Percentiles rank a stretch among this genome's conserved stretches.
Evolutionary conservation across 1,140 invertebrate species (phyloP).

Genomic region (Drosophila suzukii): DNA sequence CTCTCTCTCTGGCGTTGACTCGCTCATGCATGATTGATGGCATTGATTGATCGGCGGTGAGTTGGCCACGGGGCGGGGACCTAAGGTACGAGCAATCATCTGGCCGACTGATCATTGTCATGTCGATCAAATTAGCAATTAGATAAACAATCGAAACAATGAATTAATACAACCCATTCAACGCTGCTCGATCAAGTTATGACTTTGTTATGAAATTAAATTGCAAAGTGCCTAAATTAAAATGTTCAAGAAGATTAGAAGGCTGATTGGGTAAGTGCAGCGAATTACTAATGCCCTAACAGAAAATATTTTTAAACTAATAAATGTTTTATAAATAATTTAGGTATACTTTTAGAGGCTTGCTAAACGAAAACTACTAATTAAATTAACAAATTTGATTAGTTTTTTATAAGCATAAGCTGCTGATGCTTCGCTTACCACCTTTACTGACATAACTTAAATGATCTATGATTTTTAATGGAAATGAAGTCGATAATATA

Average conservation of each 20-base stretch:
- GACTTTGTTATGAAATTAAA: slow-evolving; percentile 45
- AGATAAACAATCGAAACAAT: slow-evolving; percentile 46
- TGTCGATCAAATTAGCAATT: slow-evolving; percentile 52
- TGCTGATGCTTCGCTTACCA: no score
- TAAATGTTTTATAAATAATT: no score
- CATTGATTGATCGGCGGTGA: slow-evolving; percentile 43
- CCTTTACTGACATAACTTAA: no score
- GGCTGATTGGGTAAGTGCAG: background rate
- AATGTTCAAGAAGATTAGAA: slow-evolving; percentile 17
- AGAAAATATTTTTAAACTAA: background rate
- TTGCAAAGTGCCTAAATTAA: slow-evolving; percentile 32
- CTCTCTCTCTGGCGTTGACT: slow-evolving; percentile 13
- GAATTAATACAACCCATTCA: slow-evolving; percentile 8
- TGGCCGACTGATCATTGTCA: slow-evolving; percentile 39
- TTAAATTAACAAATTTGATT: no score
- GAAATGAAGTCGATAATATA: background rate
- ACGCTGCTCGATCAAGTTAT: slow-evolving; percentile 19
- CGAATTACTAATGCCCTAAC: background rate
- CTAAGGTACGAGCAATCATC: slow-evolving; percentile 25
- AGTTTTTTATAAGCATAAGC: no score
- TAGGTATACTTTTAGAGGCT: no score
- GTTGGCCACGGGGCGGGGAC: slow-evolving; percentile 3
- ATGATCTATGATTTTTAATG: background rate
- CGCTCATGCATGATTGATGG: slow-evolving; percentile 43
- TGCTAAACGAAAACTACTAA: no score